Percentiles rank a stretch among this genome's conserved stretches.
Conservation (phyloP, 2,113 vertebrate genomes). For the Ciconia boyciana region DNA sequence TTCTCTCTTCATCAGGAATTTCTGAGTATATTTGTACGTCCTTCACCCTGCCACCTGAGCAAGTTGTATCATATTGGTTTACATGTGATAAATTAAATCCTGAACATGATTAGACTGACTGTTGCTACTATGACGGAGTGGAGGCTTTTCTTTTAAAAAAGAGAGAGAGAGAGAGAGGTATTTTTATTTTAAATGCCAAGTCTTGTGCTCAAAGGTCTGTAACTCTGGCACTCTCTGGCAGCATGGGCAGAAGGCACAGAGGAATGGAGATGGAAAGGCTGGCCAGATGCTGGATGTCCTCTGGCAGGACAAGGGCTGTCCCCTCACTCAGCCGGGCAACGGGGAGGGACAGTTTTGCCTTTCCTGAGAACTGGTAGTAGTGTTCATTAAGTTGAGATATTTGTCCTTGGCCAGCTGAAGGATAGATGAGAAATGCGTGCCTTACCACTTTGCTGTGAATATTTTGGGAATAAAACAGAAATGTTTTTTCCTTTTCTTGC, state of each 20-base stretch:
- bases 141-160: neutral
- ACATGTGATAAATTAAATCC: neutral
- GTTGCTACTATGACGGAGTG: neutral
- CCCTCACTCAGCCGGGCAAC: neutral
- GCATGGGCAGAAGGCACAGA: neutral
- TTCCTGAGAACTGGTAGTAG: too few species aligned
- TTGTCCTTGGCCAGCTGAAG: neutral
- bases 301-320: neutral
- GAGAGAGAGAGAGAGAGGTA: neutral
- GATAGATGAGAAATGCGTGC: accelerated
- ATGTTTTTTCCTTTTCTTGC: neutral
- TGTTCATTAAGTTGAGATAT: neutral
- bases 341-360: neutral
- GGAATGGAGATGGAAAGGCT: neutral
- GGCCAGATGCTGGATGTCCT: neutral
- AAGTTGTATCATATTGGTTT: neutral
- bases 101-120: neutral
- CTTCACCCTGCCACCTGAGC: neutral
- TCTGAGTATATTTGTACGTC: neutral
- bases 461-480: neutral
- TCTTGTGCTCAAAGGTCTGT: neutral
- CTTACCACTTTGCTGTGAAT: neutral
- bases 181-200: neutral
- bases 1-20: neutral
- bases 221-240: neutral